Evolutionary conservation across 2,888 invertebrate species (phyloP).

Genomic region (Drosophila flavopinicola): DNA sequence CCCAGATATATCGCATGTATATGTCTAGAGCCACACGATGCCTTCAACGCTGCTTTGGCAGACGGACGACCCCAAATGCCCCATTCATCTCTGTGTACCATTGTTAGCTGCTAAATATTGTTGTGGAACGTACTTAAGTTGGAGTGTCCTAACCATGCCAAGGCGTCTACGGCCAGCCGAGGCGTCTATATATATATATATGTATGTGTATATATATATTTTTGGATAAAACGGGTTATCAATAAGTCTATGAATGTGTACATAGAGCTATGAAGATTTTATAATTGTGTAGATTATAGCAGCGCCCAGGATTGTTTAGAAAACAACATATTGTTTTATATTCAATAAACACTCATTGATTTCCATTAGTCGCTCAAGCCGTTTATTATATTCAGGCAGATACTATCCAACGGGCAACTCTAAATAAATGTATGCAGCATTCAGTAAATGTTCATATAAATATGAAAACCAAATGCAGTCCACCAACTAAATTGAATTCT

Average conservation of each 20-base stretch:
- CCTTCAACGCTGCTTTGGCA: conserved; percentile 17
- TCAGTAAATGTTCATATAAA: too few species aligned
- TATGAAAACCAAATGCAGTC: too few species aligned
- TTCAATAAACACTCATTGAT: conserved; percentile 31
- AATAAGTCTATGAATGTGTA: conserved; percentile 29
- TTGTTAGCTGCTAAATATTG: conserved; percentile 31
- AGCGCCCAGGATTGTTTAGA: conserved; percentile 29
- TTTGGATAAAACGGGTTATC: conserved; percentile 22
- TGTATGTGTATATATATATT: neutral
- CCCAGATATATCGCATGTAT: conserved; percentile 10
- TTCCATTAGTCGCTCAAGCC: neutral
- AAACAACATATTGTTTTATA: conserved; percentile 37
- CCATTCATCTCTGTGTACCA: conserved; percentile 14
- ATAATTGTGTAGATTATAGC: conserved; percentile 31
- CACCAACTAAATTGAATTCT: too few species aligned
- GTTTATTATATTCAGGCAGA: too few species aligned
- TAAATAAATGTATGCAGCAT: too few species aligned
- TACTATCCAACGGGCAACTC: too few species aligned
- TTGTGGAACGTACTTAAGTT: conserved; percentile 54
- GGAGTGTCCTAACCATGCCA: conserved; percentile 17
- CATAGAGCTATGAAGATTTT: conserved; percentile 38
- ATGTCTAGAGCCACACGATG: conserved; percentile 21
- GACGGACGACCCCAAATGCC: conserved; percentile 13
- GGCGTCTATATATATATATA: neutral
- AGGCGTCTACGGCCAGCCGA: conserved; percentile 9